phyloP scores from a whole-genome alignment of 2,888 invertebrate species.

The Melanophora roralis region DNA sequence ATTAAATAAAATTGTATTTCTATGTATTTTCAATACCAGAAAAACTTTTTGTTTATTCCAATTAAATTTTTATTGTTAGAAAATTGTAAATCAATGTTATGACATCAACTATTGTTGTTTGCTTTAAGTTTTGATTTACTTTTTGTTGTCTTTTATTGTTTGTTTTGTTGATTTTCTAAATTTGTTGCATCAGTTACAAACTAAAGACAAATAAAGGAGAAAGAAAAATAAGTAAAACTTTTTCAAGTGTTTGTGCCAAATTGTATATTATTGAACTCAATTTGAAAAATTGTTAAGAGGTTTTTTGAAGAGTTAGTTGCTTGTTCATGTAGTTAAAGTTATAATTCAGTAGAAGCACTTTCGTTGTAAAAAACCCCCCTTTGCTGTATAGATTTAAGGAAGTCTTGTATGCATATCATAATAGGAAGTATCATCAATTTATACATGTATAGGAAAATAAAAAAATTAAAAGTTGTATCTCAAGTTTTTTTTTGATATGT shows the following conservation, averaged over 20 bases:
- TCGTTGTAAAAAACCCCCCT: neutral
- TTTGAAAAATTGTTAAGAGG: neutral
- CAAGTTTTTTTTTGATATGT: neutral
- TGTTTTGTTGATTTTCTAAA: neutral
- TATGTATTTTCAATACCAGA: no score
- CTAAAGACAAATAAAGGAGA: neutral
- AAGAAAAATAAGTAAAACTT: neutral
- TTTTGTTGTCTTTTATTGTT: neutral
- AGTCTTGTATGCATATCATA: neutral
- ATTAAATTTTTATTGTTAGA: no score
- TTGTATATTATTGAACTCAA: neutral
- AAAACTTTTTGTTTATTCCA: no score
- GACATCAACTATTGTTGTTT: no score
- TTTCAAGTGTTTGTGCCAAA: neutral
- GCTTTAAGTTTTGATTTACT: no score
- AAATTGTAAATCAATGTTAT: no score
- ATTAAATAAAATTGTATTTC: no score
- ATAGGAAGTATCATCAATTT: neutral
- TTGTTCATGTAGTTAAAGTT: neutral
- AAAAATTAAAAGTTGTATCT: no score
- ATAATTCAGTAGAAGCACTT: neutral
- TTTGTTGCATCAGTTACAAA: neutral
- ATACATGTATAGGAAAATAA: neutral
- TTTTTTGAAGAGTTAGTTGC: neutral
- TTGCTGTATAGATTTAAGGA: neutral